A percentile compares a stretch with the other conserved stretches of the same genome.
Conservation (phyloP, 2,797 vertebrate species). For the Xyrichtys novacula region DNA sequence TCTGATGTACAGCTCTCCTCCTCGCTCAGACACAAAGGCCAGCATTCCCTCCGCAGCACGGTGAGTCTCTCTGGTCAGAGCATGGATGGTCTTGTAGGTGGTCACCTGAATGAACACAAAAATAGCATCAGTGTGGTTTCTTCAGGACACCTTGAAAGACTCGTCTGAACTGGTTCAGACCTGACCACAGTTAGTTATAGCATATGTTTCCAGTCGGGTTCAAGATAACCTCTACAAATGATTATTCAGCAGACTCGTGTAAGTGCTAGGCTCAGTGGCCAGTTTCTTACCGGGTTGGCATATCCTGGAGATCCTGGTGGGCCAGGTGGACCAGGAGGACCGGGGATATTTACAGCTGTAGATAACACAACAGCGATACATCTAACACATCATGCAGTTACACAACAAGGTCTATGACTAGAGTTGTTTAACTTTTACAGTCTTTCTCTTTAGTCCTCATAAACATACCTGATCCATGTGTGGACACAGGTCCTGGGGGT, state of each 20-base stretch:
- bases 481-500: slow-evolving; percentile 85
- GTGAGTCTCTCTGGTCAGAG: slow-evolving; percentile 86
- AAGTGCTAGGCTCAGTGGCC: not conserved
- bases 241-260: not conserved
- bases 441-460: not conserved
- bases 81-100: slow-evolving; percentile 81
- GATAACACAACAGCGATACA: slow-evolving; percentile 19
- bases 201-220: not conserved
- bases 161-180: too few species aligned
- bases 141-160: not conserved
- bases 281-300: slow-evolving; percentile 82
- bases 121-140: slow-evolving; percentile 15
- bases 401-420: not conserved
- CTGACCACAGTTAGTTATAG: not conserved
- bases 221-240: too few species aligned
- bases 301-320: slow-evolving; percentile 87
- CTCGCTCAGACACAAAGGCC: slow-evolving; percentile 88
- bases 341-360: slow-evolving; percentile 84
- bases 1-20: slow-evolving; percentile 90
- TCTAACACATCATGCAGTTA: not conserved
- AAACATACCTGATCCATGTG: slow-evolving; percentile 83
- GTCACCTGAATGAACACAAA: slow-evolving; percentile 81
- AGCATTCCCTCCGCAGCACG: slow-evolving; percentile 87
- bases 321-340: slow-evolving; percentile 92
- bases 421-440: not conserved